A percentile compares a stretch with the other conserved stretches of the same genome.
Evolutionary conservation across 2,113 vertebrate species (phyloP).

Genomic region (Scomber japonicus): DNA sequence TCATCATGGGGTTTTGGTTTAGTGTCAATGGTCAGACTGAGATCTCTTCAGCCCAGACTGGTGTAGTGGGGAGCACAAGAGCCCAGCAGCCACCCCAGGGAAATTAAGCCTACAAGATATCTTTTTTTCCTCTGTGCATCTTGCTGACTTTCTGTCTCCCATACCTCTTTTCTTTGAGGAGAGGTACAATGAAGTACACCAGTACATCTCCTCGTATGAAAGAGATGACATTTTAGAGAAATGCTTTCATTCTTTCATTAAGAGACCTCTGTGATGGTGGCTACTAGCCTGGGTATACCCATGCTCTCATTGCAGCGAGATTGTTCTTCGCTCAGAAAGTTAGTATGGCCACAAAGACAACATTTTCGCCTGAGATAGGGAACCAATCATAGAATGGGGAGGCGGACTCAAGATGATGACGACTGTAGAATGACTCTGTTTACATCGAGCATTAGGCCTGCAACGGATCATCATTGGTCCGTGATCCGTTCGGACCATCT

Average conservation of each 20-base stretch:
- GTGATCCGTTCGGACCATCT: too few species aligned
- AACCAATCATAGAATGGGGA: too few species aligned
- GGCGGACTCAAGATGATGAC: too few species aligned
- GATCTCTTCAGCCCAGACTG: conserved; percentile 25
- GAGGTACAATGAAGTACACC: background rate
- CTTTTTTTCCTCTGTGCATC: background rate
- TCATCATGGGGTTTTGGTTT: conserved; percentile 42
- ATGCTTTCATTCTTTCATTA: background rate
- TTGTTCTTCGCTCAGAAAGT: too few species aligned
- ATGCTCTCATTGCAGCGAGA: too few species aligned
- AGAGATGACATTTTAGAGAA: conserved; percentile 15
- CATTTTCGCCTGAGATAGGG: too few species aligned
- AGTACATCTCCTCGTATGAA: background rate
- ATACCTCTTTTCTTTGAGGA: conserved; percentile 7
- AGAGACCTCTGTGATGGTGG: too few species aligned
- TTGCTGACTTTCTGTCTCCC: background rate
- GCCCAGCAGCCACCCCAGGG: conserved; percentile 41
- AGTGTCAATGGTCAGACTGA: conserved; percentile 38
- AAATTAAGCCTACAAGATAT: conserved; percentile 59
- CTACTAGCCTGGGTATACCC: too few species aligned
- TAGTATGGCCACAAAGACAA: too few species aligned
- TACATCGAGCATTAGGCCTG: too few species aligned
- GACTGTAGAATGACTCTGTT: too few species aligned
- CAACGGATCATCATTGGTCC: too few species aligned
- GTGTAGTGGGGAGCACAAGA: conserved; percentile 31